These are phyloP conservation scores for Silurus glanis DNA, from an alignment of 2,113 vertebrate species.

Conservation along the genomic window DNA sequence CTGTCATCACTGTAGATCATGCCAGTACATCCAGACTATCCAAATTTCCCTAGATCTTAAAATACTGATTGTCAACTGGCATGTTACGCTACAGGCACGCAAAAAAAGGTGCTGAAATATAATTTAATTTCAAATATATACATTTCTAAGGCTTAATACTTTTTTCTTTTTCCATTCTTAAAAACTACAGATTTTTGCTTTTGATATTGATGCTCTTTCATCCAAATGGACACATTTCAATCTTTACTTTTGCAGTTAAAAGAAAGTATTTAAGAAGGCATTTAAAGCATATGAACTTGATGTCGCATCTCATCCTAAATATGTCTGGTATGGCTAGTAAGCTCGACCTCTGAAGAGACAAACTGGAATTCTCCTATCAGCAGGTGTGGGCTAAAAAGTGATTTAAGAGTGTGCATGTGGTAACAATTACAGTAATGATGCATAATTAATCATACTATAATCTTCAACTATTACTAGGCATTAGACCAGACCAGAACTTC, in stretches of 20 bases:
- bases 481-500: constrained; percentile 22
- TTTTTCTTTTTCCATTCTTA: not conserved
- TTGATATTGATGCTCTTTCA: not conserved
- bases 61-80: not conserved
- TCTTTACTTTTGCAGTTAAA: constrained; percentile 1
- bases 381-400: constrained; percentile 35
- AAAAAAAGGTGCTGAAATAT: not conserved
- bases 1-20: constrained; percentile 40
- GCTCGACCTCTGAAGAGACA: not conserved
- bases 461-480: constrained; percentile 42
- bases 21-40: constrained; percentile 11
- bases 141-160: not conserved
- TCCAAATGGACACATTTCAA: not conserved
- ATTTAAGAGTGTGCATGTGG: constrained; percentile 47
- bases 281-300: not conserved
- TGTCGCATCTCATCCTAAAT: constrained; percentile 3
- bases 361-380: constrained; percentile 17
- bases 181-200: not conserved
- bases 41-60: not conserved
- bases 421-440: constrained; percentile 50
- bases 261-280: not conserved
- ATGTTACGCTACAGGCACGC: not conserved
- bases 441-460: constrained; percentile 54
- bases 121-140: not conserved
- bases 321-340: not conserved